phyloP scores from a whole-genome alignment of 1,140 invertebrate species.

The Diprion similis region DNA sequence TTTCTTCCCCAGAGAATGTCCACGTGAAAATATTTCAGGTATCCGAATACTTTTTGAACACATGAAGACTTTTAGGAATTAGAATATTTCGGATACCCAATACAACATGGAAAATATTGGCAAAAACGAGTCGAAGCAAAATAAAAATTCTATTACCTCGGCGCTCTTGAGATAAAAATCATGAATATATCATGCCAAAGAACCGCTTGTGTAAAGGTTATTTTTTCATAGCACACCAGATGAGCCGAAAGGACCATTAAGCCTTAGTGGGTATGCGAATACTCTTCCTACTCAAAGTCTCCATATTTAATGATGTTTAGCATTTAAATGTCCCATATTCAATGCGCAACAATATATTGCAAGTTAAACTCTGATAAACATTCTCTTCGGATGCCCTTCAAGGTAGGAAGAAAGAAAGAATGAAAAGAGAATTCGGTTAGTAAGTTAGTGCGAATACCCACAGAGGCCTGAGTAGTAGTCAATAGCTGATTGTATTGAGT shows the following conservation, averaged over 20 bases:
- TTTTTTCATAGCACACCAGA: background rate
- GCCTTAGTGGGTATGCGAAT: slow-evolving; percentile 7
- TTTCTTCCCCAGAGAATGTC: background rate
- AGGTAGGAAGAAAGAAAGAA: slow-evolving; percentile 5
- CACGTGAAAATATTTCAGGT: background rate
- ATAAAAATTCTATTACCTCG: background rate
- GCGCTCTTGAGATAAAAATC: background rate
- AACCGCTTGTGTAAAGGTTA: background rate
- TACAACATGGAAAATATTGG: background rate
- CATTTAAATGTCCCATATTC: background rate
- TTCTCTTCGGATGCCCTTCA: slow-evolving; percentile 7
- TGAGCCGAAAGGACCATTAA: background rate
- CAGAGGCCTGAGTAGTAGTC: slow-evolving; percentile 58
- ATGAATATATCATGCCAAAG: background rate
- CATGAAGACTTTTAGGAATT: slow-evolving; percentile 1
- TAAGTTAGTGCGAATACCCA: slow-evolving; percentile 59
- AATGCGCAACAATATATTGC: background rate
- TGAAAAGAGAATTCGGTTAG: slow-evolving; percentile 43
- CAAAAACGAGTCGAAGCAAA: background rate
- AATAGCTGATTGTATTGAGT: slow-evolving; percentile 57
- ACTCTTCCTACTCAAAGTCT: slow-evolving; percentile 7
- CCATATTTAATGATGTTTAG: background rate
- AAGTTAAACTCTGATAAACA: background rate
- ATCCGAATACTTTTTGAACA: background rate
- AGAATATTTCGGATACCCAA: slow-evolving; percentile 7